A percentile compares a stretch with the other conserved stretches of the same genome.
These are phyloP conservation scores for Lanius collurio DNA, from an alignment of 2,113 vertebrate genomes.

Conservation along the genomic window DNA sequence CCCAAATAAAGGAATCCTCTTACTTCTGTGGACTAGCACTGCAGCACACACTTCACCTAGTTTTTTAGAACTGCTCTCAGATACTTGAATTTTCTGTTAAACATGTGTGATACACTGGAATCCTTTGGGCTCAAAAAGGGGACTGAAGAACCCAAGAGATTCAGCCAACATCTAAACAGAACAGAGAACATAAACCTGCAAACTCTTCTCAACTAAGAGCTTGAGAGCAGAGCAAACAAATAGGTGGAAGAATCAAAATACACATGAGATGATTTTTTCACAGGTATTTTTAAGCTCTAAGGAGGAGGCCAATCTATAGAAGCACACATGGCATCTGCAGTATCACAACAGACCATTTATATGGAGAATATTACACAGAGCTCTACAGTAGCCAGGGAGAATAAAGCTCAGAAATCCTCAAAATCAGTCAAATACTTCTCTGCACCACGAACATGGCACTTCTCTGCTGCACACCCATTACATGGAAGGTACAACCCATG, in stretches of 20 bases:
- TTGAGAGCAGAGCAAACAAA: background rate
- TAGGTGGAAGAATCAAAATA: background rate
- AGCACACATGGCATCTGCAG: background rate
- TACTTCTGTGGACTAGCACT: background rate
- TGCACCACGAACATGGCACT: background rate
- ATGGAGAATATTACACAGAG: background rate
- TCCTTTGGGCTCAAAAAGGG: background rate
- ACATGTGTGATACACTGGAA: background rate
- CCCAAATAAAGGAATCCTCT: background rate
- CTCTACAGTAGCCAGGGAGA: background rate
- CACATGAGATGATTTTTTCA: background rate
- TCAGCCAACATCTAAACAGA: background rate
- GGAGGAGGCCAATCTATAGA: background rate
- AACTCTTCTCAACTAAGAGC: background rate
- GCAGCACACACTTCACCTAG: background rate
- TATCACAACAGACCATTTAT: background rate
- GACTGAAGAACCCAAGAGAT: background rate
- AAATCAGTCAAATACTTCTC: background rate
- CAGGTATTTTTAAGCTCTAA: background rate
- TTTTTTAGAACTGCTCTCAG: background rate
- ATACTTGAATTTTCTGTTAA: background rate
- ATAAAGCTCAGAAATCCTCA: background rate
- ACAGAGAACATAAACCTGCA: background rate
- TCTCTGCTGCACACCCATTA: background rate
- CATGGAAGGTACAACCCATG: rapidly evolving